Evolutionary conservation across 2,113 vertebrate genomes (phyloP).

Genomic region (Leptocoma aspasia): DNA sequence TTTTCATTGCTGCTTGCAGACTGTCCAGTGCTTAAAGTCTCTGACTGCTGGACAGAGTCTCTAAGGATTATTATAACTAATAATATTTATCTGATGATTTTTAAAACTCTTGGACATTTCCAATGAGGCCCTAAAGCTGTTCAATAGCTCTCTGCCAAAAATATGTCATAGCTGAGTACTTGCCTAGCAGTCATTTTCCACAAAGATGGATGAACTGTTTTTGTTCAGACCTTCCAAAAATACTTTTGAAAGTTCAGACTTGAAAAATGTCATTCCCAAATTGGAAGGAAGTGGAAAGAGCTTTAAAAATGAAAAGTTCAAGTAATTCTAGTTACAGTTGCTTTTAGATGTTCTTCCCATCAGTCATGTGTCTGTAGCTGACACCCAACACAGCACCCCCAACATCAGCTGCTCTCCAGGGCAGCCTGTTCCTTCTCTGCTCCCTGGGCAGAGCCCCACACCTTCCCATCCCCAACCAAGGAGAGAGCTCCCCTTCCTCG

Average conservation of each 20-base stretch:
- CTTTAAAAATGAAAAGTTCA: conserved; percentile 31
- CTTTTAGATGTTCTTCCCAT: neutral
- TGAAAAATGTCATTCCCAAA: conserved; percentile 42
- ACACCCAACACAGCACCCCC: neutral
- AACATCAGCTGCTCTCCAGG: neutral
- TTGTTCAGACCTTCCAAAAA: conserved; percentile 47
- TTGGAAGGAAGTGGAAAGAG: conserved; percentile 17
- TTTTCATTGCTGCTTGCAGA: neutral
- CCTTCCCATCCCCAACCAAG: neutral
- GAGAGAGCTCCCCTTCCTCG: fast-evolving
- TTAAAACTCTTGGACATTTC: neutral
- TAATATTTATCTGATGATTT: neutral
- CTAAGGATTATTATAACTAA: neutral
- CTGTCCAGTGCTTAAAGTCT: neutral
- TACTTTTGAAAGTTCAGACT: conserved; percentile 23
- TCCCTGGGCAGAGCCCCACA: neutral
- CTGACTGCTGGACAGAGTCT: neutral
- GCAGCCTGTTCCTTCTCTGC: neutral
- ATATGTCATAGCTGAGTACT: neutral
- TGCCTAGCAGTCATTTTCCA: neutral
- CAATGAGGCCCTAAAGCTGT: neutral
- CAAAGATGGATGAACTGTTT: conserved; percentile 19
- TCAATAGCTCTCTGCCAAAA: conserved; percentile 30
- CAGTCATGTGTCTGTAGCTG: neutral
- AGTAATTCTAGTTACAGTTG: conserved; percentile 29